Evolutionary conservation across 35 echinoderm and acorn worm species (phyloP).

Genomic region (Apostichopus californicus): DNA sequence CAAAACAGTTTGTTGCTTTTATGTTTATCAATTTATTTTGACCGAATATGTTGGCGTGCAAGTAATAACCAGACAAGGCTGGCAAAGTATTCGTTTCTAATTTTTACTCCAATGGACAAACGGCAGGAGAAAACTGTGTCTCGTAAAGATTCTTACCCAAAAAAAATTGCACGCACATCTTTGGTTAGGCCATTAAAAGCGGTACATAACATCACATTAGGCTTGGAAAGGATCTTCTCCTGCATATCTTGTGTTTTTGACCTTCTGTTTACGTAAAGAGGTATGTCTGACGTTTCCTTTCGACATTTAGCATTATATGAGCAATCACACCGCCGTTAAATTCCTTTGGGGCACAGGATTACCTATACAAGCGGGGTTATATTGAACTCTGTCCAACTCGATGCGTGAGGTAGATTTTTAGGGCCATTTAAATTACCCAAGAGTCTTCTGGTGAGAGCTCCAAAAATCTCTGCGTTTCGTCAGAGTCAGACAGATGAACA

Average conservation of each 20-base stretch:
- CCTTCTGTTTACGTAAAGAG: neutral
- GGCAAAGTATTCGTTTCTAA: neutral
- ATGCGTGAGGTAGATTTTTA: slow-evolving; percentile 9
- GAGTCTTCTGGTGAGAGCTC: neutral
- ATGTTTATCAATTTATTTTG: neutral
- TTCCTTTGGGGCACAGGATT: neutral
- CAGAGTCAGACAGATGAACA: neutral
- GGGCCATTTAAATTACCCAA: slow-evolving; percentile 13
- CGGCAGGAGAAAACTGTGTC: too few species aligned
- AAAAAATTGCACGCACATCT: neutral
- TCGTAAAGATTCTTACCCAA: too few species aligned
- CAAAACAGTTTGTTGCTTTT: neutral
- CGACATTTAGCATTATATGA: neutral
- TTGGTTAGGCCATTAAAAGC: neutral
- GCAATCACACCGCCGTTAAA: neutral
- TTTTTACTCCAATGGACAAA: too few species aligned
- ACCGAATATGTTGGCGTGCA: too few species aligned
- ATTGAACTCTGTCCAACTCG: neutral
- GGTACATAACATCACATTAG: neutral
- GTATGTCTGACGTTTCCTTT: neutral
- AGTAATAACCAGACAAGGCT: too few species aligned
- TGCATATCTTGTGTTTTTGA: neutral
- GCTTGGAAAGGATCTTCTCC: neutral
- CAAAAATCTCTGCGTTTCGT: slow-evolving; percentile 4
- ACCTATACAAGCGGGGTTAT: neutral